Conservation (phyloP, 2,797 vertebrate genomes). For the Microchirus variegatus region DNA sequence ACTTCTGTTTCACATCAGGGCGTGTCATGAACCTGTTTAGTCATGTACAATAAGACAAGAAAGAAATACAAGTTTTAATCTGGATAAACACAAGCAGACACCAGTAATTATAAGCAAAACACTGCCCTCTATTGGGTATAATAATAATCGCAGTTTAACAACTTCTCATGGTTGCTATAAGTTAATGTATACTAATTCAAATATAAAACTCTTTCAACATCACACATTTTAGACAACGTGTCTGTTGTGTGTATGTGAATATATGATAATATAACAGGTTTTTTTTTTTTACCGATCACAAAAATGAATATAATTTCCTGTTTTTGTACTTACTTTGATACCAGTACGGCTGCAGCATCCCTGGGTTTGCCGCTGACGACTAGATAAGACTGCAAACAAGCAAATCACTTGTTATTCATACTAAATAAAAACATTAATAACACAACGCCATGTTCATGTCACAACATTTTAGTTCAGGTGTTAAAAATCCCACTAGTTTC, state of each 20-base stretch:
- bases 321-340: constrained; percentile 90
- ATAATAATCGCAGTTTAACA: constrained; percentile 13
- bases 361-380: constrained; percentile 88
- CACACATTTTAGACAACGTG: too few species aligned
- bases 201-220: too few species aligned
- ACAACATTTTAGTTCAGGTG: too few species aligned
- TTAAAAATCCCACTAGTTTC: too few species aligned
- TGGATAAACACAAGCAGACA: neutral
- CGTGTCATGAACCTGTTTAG: constrained; percentile 90
- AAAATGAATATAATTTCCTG: neutral
- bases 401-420: neutral
- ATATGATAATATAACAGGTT: neutral
- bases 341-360: constrained; percentile 90
- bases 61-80: constrained; percentile 4
- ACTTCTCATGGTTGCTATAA: neutral
- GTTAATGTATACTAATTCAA: too few species aligned
- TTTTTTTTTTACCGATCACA: too few species aligned
- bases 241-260: too few species aligned
- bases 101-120: constrained; percentile 8
- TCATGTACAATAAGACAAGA: constrained; percentile 27
- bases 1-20: constrained; percentile 91
- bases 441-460: neutral
- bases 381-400: constrained; percentile 87
- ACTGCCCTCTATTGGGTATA: constrained; percentile 52
- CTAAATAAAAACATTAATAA: neutral